Conservation (phyloP, 2,797 vertebrate species). For the Darevskia mixta region DNA sequence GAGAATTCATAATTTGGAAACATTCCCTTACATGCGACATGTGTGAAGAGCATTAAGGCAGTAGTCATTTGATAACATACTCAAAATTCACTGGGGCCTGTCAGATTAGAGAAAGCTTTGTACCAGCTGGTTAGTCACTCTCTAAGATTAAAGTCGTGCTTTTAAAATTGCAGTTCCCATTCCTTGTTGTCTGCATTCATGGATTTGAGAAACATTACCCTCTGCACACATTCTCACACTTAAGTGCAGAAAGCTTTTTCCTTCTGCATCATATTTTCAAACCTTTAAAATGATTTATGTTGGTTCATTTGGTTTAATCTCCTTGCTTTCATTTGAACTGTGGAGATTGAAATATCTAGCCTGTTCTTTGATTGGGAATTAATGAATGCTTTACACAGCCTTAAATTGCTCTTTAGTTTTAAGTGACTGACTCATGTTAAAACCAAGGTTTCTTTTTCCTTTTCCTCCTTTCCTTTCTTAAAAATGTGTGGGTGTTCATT, state of each 20-base stretch:
- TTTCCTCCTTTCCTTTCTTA: too few relatives aligned
- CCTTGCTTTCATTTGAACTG: conserved; percentile 61
- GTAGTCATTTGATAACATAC: neutral
- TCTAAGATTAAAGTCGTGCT: neutral
- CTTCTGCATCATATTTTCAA: conserved; percentile 52
- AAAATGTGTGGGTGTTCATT: conserved; percentile 54
- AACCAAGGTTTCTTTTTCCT: conserved; percentile 51
- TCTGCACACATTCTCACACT: conserved; percentile 51
- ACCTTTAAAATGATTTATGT: conserved; percentile 41
- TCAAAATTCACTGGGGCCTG: conserved; percentile 1
- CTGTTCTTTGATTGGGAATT: conserved; percentile 69
- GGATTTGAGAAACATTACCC: neutral
- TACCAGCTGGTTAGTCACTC: neutral
- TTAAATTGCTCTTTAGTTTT: conserved; percentile 71
- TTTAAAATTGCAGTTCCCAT: neutral
- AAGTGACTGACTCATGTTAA: conserved; percentile 64
- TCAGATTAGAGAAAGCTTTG: neutral
- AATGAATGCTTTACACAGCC: conserved; percentile 70
- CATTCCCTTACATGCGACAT: neutral
- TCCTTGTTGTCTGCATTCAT: conserved; percentile 10
- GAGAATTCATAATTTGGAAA: neutral
- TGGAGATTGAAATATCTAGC: conserved; percentile 62
- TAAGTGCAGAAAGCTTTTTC: conserved; percentile 51
- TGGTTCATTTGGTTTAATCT: conserved; percentile 68
- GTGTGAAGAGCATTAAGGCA: neutral